phyloP scores from a whole-genome alignment of 2,797 vertebrate genomes.

The Gambusia yucatana region DNA sequence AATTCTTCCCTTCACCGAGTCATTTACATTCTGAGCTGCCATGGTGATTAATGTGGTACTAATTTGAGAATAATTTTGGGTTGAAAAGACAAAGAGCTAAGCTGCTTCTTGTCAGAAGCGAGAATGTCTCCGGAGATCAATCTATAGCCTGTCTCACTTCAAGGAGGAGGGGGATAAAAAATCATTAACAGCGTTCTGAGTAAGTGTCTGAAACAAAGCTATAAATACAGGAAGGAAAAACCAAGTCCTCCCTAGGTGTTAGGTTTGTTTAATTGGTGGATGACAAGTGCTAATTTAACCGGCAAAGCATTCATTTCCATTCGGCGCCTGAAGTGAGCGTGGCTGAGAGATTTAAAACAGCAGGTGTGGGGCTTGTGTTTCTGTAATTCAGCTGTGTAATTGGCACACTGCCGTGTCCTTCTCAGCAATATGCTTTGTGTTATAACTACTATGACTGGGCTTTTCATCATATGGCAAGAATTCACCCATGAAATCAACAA shows the following conservation, averaged over 20 bases:
- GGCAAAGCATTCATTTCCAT: conserved; percentile 54
- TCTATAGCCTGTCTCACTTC: conserved; percentile 37
- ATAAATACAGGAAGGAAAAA: conserved; percentile 52
- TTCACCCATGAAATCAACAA: conserved; percentile 1
- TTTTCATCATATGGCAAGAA: conserved; percentile 20
- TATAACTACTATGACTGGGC: conserved; percentile 21
- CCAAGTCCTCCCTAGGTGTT: conserved; percentile 36
- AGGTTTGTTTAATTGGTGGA: conserved; percentile 50
- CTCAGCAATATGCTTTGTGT: conserved; percentile 50
- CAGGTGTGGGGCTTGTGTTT: conserved; percentile 57
- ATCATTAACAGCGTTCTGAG: conserved; percentile 44
- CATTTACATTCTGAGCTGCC: conserved; percentile 71
- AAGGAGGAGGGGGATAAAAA: background rate
- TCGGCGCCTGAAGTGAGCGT: conserved; percentile 44
- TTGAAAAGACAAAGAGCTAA: conserved; percentile 61
- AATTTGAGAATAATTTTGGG: conserved; percentile 76
- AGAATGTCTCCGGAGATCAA: conserved; percentile 51
- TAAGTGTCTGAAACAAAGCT: conserved; percentile 40
- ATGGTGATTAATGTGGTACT: conserved; percentile 74
- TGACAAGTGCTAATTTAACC: conserved; percentile 68
- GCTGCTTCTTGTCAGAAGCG: conserved; percentile 48
- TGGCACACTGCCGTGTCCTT: conserved; percentile 39
- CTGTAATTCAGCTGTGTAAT: conserved; percentile 60
- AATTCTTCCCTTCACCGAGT: conserved; percentile 55
- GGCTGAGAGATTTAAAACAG: conserved; percentile 54